Base-by-base conservation (phyloP, 2,888 invertebrate genomes). In the Zygaena filipendulae region DNA sequence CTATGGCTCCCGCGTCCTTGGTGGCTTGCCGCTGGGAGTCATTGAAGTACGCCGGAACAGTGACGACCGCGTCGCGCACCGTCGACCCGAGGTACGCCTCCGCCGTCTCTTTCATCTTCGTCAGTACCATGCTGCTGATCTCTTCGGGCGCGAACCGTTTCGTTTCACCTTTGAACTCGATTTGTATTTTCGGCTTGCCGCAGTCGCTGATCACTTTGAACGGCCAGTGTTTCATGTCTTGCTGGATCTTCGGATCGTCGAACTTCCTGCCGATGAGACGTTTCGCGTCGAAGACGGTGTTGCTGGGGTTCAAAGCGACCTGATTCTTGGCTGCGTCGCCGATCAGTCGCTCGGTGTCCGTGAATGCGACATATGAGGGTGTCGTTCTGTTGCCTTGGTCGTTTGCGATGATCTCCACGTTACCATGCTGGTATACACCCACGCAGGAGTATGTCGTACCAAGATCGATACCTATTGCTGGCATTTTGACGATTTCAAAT, bases 1-100 rank as follows among this genome's bases (percentile, higher is more conserved):
- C 85, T 45, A 87, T 86, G 12, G 75, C 81, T 3, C 92, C 92
- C n/a, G 92, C 91, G 60, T 92, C 92, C 57, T 92, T 92, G 4
- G 91, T 91, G 32, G 88, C 88, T 58, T 88, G 88, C 1, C 88
- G 75, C 48, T 88, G 88, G 0, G 87, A 87, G 57, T 88, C 88
- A 47, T 88, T 88, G 82, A 84, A 49, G 51, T 90, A 89, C 2
- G 90, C 90, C 6, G 89, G 89, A 3, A 90, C 89, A 1, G 89
- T 90, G 41, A 88, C 70, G 2, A 89, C 88, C 1, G 87, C 88
- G 53, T 88, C 85, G 13, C 67, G 79, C 1, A 88, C 82, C 3
- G 61, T 42, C 11, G 64, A 57, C 2, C 88, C 88, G 34, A 88
- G 53, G 47, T 84, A 87, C 1, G 85, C 84, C 48, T 87, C 87